These are phyloP conservation scores for Pseudopleuronectes americanus DNA, from an alignment of 2,797 vertebrate genomes.

Conservation along the genomic window DNA sequence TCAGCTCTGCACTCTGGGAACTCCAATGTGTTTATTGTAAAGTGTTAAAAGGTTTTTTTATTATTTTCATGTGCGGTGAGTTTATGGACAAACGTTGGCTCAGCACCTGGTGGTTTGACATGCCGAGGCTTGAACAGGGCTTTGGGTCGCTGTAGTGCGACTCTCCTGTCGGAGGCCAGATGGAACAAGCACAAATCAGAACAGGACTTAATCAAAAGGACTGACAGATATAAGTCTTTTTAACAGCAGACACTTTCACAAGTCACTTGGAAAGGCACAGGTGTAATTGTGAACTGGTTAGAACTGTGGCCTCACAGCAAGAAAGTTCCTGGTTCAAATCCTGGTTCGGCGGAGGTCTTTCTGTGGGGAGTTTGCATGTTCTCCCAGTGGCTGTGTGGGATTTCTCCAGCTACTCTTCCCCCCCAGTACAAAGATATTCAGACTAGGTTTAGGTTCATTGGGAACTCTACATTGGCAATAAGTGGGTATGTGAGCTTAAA, in stretches of 20 bases:
- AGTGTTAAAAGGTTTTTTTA: constrained; percentile 49
- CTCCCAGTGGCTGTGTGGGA: too few relatives aligned
- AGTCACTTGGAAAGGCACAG: constrained; percentile 1
- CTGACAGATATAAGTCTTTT: neutral
- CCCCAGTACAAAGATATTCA: too few relatives aligned
- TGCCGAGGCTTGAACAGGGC: constrained; percentile 62
- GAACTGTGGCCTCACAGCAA: too few relatives aligned
- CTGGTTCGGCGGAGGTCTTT: too few relatives aligned
- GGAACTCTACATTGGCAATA: too few relatives aligned
- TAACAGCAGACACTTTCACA: too few relatives aligned
- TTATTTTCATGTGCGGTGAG: constrained; percentile 45
- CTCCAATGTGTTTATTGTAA: constrained; percentile 51
- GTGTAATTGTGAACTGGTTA: neutral
- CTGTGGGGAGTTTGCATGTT: too few relatives aligned
- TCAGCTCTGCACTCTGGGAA: constrained; percentile 12
- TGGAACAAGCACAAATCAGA: neutral
- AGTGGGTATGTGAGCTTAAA: too few relatives aligned
- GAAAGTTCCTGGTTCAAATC: too few relatives aligned
- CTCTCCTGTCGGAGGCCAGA: constrained; percentile 62
- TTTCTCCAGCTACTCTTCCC: too few relatives aligned
- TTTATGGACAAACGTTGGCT: constrained; percentile 38
- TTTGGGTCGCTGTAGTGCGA: constrained; percentile 69
- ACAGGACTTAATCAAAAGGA: neutral
- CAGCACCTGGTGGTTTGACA: constrained; percentile 66
- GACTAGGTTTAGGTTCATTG: too few relatives aligned